Conservation (phyloP, 2,797 vertebrate genomes). For the Diplodus sargus region DNA sequence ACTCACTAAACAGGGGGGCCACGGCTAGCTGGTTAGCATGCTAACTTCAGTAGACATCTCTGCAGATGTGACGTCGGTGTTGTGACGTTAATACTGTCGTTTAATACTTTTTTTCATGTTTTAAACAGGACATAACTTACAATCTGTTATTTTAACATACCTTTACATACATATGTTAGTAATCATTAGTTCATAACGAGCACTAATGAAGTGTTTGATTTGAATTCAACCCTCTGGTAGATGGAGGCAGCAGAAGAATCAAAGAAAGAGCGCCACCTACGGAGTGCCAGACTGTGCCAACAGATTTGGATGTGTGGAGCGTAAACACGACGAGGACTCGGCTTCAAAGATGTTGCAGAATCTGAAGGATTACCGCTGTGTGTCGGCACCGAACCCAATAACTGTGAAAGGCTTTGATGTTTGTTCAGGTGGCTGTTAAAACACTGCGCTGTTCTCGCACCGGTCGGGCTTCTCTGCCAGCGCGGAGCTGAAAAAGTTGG, state of each 20-base stretch:
- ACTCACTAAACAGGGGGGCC: no score
- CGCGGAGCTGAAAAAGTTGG: constrained; percentile 13
- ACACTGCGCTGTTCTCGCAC: constrained; percentile 34
- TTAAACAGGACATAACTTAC: no score
- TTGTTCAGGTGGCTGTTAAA: constrained; percentile 62
- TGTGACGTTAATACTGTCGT: no score
- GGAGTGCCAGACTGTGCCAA: neutral
- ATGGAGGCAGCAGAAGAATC: constrained; percentile 3
- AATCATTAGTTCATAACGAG: no score
- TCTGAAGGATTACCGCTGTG: constrained; percentile 54
- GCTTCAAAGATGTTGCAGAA: constrained; percentile 57
- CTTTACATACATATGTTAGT: no score
- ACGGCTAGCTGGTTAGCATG: no score
- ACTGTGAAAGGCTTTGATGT: constrained; percentile 54
- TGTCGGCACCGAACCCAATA: constrained; percentile 51
- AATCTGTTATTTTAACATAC: no score
- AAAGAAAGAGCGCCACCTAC: constrained; percentile 23
- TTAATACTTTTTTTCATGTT: no score
- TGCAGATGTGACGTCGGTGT: no score
- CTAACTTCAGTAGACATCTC: no score
- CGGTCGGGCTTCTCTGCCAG: constrained; percentile 9
- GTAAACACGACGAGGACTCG: constrained; percentile 40
- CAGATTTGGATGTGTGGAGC: constrained; percentile 27
- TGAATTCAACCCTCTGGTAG: neutral
- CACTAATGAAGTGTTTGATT: neutral